Percentiles rank a stretch among this genome's conserved stretches.
Conservation (phyloP, 2,113 vertebrate species). For the Scortum barcoo region DNA sequence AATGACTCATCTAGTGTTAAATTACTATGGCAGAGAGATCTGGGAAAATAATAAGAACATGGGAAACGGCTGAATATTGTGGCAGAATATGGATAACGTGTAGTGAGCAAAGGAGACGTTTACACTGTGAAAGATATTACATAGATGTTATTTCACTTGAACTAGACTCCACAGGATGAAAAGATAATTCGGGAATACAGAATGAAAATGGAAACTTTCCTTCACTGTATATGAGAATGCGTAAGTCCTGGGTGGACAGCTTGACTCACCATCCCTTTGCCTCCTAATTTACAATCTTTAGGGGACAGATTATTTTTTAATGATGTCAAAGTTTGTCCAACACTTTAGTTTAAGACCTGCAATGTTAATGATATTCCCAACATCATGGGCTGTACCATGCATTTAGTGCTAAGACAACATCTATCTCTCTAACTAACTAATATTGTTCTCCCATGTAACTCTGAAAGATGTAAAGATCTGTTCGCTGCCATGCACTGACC, state of each 20-base stretch:
- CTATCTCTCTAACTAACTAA: too few species aligned
- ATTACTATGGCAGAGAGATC: neutral
- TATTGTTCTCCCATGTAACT: too few species aligned
- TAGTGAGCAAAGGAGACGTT: neutral
- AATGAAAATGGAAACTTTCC: neutral
- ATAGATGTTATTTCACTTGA: neutral
- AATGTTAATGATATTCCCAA: too few species aligned
- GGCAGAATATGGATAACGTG: neutral
- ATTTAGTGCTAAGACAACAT: neutral
- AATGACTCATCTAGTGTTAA: neutral
- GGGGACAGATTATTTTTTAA: neutral
- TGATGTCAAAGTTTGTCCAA: too few species aligned
- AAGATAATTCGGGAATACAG: neutral
- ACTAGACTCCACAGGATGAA: neutral
- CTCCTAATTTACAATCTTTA: neutral
- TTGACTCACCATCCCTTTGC: neutral
- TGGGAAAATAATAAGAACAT: neutral
- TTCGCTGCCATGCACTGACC: neutral
- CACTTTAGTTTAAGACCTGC: too few species aligned
- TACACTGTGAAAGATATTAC: neutral
- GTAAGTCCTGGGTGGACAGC: neutral
- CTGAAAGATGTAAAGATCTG: neutral
- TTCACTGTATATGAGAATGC: neutral
- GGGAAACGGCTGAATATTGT: neutral
- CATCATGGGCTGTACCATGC: neutral